Conservation (phyloP, 2,797 vertebrate species). For the Chrysolophus pictus region DNA sequence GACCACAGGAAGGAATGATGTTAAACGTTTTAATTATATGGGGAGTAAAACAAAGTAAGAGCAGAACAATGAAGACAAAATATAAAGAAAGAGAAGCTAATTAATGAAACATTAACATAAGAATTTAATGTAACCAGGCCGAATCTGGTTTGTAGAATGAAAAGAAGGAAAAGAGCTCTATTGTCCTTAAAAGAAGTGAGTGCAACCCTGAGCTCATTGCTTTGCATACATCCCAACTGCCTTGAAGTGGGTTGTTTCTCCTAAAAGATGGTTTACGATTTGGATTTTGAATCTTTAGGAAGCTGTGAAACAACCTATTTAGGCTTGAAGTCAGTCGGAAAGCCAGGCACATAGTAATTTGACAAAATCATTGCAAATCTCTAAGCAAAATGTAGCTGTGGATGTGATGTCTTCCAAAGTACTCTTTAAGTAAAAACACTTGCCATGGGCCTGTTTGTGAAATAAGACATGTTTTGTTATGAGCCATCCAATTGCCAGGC, state of each 20-base stretch:
- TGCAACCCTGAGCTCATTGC: background rate
- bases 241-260: background rate
- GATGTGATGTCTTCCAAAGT: background rate
- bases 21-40: slow-evolving; percentile 65
- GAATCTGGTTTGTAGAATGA: slow-evolving; percentile 33
- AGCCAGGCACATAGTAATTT: fast-evolving
- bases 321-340: background rate
- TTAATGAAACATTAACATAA: slow-evolving; percentile 64
- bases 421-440: background rate
- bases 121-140: slow-evolving; percentile 44
- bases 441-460: background rate
- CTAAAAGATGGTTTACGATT: background rate
- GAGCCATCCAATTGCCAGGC: background rate
- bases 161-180: background rate
- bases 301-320: background rate
- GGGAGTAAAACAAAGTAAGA: slow-evolving; percentile 69
- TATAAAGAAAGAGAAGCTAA: slow-evolving; percentile 58
- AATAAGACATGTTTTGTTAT: background rate
- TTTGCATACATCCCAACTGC: background rate
- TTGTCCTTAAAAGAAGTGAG: slow-evolving; percentile 34
- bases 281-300: background rate
- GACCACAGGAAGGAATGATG: slow-evolving; percentile 70
- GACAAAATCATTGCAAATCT: background rate
- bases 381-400: background rate
- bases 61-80: slow-evolving; percentile 69